These are phyloP conservation scores for Acrocephalus arundinaceus DNA, from an alignment of 2,113 vertebrate species.

Conservation along the genomic window DNA sequence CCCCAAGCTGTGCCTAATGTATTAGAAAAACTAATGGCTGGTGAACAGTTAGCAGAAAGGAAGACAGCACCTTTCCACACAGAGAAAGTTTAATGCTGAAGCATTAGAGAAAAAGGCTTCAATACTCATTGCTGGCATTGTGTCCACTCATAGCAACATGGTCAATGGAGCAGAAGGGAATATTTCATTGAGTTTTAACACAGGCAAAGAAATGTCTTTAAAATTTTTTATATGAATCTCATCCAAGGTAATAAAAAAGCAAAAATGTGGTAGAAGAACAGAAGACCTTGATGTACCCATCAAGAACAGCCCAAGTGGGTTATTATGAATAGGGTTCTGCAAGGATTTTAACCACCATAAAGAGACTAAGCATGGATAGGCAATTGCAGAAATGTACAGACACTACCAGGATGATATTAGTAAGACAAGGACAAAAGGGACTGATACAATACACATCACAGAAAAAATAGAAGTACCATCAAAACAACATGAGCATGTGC, in stretches of 20 bases:
- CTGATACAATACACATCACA: neutral
- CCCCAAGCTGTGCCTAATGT: neutral
- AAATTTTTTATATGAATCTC: neutral
- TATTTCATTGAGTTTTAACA: constrained; percentile 36
- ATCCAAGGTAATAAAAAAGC: constrained; percentile 24
- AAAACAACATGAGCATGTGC: neutral
- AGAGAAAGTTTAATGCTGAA: neutral
- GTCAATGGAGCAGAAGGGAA: constrained; percentile 52
- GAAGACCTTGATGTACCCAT: constrained; percentile 32
- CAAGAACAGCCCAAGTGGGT: constrained; percentile 12
- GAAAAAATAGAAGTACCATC: neutral
- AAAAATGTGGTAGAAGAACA: neutral
- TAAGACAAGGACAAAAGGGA: neutral
- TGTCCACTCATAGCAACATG: neutral
- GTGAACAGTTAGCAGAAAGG: neutral
- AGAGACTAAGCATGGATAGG: neutral
- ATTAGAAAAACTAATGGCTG: constrained; percentile 12
- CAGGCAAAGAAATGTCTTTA: constrained; percentile 8
- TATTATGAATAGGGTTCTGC: constrained; percentile 19
- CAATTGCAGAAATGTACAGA: neutral
- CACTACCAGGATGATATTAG: neutral
- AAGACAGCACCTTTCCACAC: neutral
- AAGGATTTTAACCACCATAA: constrained; percentile 21
- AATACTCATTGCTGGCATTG: neutral
- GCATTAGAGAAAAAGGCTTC: neutral